Evolutionary conservation across 1,140 invertebrate genomes (phyloP).

Genomic region (Anoplophora glabripennis): DNA sequence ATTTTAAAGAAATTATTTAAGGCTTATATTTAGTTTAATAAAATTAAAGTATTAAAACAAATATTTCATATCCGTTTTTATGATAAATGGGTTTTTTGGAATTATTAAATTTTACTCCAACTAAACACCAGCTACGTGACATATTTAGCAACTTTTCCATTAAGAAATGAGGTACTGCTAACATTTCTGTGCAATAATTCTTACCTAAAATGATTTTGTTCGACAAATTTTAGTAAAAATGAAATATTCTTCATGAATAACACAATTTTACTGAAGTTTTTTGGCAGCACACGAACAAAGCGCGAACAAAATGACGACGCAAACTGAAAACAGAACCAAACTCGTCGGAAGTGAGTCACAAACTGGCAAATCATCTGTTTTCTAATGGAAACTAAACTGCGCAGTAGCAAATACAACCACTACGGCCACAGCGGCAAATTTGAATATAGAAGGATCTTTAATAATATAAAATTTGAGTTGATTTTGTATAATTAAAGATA

Average conservation of each 20-base stretch:
- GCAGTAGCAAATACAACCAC: too few relatives aligned
- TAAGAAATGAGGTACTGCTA: neutral
- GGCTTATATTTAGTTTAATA: too few relatives aligned
- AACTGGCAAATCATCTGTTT: slow-evolving; percentile 26
- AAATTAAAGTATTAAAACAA: neutral
- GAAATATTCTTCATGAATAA: slow-evolving; percentile 15
- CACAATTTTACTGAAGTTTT: slow-evolving; percentile 17
- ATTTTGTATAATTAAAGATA: too few relatives aligned
- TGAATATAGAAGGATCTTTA: too few relatives aligned
- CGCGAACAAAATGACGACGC: slow-evolving; percentile 17
- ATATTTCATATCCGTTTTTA: neutral
- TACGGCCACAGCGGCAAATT: too few relatives aligned
- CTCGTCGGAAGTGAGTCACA: slow-evolving; percentile 21
- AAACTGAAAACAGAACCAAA: slow-evolving; percentile 11
- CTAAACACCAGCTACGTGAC: slow-evolving; percentile 4
- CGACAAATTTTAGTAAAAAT: slow-evolving; percentile 6
- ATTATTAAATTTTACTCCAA: too few relatives aligned
- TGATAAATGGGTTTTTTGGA: neutral
- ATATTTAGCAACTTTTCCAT: slow-evolving; percentile 20
- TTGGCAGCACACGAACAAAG: slow-evolving; percentile 20
- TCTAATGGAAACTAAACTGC: too few relatives aligned
- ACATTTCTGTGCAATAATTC: neutral
- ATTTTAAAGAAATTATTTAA: too few relatives aligned
- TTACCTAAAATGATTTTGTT: slow-evolving; percentile 19
- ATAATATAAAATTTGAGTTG: too few relatives aligned